Evolutionary conservation across 1,140 invertebrate species (phyloP).

Genomic region (Scaptomyza montana): DNA sequence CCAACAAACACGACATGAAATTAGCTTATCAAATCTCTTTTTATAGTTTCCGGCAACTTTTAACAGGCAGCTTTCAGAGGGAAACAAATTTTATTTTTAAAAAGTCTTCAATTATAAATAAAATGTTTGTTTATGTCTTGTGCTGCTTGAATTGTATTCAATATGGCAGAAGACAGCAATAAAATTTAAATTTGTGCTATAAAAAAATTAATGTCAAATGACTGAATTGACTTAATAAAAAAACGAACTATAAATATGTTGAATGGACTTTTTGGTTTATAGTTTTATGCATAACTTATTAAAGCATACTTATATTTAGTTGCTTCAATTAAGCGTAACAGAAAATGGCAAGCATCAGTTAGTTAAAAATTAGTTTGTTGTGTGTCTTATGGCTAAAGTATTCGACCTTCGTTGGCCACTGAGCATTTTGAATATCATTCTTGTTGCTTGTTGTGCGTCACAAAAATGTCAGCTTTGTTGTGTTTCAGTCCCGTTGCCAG

Average conservation of each 20-base stretch:
- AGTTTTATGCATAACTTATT: slow-evolving; percentile 22
- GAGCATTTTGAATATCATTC: slow-evolving; percentile 44
- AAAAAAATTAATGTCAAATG: slow-evolving; percentile 11
- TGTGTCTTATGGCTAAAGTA: slow-evolving; percentile 22
- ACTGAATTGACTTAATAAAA: slow-evolving; percentile 1
- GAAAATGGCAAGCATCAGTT: slow-evolving; percentile 31
- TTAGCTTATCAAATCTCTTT: too few species aligned
- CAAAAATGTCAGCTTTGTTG: slow-evolving; percentile 13
- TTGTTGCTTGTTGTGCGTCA: slow-evolving; percentile 52
- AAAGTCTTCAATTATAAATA: background rate
- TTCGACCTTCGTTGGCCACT: slow-evolving; percentile 42
- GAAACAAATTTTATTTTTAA: too few species aligned
- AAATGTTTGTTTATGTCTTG: background rate
- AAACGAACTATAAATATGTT: too few species aligned
- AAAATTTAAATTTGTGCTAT: slow-evolving; percentile 4
- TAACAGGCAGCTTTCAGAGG: too few species aligned
- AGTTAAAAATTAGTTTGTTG: background rate
- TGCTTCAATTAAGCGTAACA: slow-evolving; percentile 35
- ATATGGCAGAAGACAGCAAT: slow-evolving; percentile 11
- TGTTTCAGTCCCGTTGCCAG: slow-evolving; percentile 5
- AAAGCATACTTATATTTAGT: slow-evolving; percentile 29
- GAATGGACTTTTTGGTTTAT: background rate
- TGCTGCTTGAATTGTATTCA: background rate
- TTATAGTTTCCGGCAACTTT: too few species aligned
- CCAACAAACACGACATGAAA: too few species aligned